phyloP scores from a whole-genome alignment of 2,113 vertebrate species.

The Narcine bancroftii region DNA sequence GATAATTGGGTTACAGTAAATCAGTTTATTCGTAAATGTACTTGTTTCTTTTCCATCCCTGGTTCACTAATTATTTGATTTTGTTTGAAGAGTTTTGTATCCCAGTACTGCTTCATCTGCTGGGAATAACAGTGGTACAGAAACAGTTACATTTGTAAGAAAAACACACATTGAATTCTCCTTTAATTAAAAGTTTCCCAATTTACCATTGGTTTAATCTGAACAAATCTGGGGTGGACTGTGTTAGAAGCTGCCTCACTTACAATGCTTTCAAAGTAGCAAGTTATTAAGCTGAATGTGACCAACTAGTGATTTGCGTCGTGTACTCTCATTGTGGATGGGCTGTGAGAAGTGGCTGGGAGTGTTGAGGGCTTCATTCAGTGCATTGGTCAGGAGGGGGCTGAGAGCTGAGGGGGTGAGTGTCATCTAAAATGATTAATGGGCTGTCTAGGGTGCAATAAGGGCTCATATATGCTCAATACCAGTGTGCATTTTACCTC shows the following conservation, averaged over 20 bases:
- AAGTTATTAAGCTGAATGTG: background rate
- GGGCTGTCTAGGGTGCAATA: conserved; percentile 57
- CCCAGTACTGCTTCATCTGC: background rate
- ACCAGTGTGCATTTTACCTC: conserved; percentile 57
- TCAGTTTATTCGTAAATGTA: background rate
- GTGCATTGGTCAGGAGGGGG: conserved; percentile 61
- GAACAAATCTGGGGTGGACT: background rate
- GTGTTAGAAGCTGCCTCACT: background rate
- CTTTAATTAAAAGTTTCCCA: background rate
- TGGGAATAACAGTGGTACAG: background rate
- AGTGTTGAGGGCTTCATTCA: conserved; percentile 4
- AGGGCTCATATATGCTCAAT: conserved; percentile 57
- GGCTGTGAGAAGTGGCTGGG: conserved; percentile 29
- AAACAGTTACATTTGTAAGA: background rate
- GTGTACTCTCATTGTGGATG: conserved; percentile 2
- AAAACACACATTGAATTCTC: background rate
- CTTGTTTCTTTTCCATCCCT: background rate
- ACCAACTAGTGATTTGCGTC: conserved; percentile 25
- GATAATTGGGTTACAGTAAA: background rate
- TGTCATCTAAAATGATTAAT: conserved; percentile 78
- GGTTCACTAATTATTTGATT: background rate
- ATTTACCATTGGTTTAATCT: background rate
- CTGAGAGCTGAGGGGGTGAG: conserved; percentile 61
- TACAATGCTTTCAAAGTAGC: background rate
- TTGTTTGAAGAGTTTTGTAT: background rate